phyloP scores from a whole-genome alignment of 92 coral and sea anemone species.

The Micromussa lordhowensis region DNA sequence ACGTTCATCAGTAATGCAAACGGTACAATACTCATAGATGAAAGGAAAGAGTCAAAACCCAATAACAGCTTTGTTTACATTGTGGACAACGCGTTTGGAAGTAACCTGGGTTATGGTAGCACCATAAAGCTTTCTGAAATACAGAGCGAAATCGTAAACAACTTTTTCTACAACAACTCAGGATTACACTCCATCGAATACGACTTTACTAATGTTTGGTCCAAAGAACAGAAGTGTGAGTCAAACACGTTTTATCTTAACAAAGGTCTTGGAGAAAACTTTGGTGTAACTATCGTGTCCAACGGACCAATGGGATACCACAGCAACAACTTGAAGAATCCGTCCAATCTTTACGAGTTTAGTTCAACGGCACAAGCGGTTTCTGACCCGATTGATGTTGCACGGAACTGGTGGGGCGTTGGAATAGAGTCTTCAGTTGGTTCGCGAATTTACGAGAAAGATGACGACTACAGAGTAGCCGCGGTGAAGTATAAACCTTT shows the following conservation, averaged over 20 bases:
- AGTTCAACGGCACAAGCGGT: constrained; percentile 43
- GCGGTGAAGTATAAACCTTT: constrained; percentile 60
- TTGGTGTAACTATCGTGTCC: constrained; percentile 63
- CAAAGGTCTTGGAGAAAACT: constrained; percentile 50
- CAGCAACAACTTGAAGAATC: constrained; percentile 67
- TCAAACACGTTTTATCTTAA: constrained; percentile 61
- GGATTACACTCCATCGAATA: constrained; percentile 53
- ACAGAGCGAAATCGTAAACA: constrained; percentile 29
- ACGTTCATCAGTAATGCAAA: constrained; percentile 60
- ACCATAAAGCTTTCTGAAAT: constrained; percentile 46
- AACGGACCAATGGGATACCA: constrained; percentile 73
- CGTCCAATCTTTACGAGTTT: constrained; percentile 69
- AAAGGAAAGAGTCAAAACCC: background rate
- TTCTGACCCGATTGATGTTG: constrained; percentile 47
- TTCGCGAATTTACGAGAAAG: constrained; percentile 52
- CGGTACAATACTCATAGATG: constrained; percentile 36
- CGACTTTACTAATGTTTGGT: constrained; percentile 19
- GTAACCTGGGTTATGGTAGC: constrained; percentile 56
- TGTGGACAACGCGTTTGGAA: constrained; percentile 39
- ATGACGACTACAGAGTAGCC: constrained; percentile 41
- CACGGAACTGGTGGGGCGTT: constrained; percentile 70
- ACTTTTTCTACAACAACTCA: constrained; percentile 74
- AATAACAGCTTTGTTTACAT: constrained; percentile 22
- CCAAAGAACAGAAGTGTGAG: constrained; percentile 47
- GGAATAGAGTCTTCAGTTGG: constrained; percentile 55